Conservation (phyloP, 2,113 vertebrate genomes). For the Apaloderma vittatum region DNA sequence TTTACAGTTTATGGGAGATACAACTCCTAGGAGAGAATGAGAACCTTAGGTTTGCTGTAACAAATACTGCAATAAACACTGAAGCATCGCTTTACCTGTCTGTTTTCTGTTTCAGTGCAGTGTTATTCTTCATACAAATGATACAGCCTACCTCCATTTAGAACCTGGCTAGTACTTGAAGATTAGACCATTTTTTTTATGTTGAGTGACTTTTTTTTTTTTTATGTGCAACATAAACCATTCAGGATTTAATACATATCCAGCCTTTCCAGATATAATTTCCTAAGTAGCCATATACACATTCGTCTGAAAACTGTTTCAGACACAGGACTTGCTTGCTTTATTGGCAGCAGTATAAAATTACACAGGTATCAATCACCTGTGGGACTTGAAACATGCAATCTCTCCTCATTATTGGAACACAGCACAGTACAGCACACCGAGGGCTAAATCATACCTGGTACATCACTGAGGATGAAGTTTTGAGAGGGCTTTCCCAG, state of each 20-base stretch:
- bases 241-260: conserved; percentile 27
- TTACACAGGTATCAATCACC: conserved; percentile 53
- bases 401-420: conserved; percentile 28
- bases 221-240: background rate
- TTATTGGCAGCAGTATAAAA: conserved; percentile 58
- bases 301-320: conserved; percentile 62
- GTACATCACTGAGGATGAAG: background rate
- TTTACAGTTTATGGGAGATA: background rate
- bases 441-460: background rate
- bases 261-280: conserved; percentile 39
- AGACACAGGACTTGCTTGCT: conserved; percentile 39
- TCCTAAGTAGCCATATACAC: conserved; percentile 5
- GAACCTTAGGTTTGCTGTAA: background rate
- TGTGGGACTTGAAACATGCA: background rate
- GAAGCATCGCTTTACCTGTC: background rate
- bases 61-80: background rate
- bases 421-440: background rate
- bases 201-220: background rate
- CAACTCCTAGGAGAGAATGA: background rate
- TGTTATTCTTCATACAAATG: background rate
- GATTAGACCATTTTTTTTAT: background rate
- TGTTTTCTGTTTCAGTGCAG: background rate
- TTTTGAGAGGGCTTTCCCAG: background rate
- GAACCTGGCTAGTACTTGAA: background rate
- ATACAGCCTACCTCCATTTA: background rate